Conservation (phyloP, 2,888 invertebrate genomes). For the Acrobasis repandana region DNA sequence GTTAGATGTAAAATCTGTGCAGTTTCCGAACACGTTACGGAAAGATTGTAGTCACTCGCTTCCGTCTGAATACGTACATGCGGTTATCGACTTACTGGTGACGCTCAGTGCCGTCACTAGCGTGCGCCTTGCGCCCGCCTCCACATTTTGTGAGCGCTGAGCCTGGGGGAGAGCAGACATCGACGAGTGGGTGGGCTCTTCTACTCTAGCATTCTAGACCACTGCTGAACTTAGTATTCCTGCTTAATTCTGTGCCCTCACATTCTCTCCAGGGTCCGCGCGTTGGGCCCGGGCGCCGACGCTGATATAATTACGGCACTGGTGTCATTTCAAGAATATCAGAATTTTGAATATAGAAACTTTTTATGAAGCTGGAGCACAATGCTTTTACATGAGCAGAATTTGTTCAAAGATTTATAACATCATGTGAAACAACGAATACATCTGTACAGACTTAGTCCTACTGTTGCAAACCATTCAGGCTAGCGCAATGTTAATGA, state of each 20-base stretch:
- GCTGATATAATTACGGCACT: not conserved
- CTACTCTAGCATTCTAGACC: too few species aligned
- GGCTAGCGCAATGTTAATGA: not conserved
- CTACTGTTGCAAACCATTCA: not conserved
- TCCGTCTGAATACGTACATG: constrained; percentile 29
- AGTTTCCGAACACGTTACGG: constrained; percentile 39
- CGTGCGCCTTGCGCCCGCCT: too few species aligned
- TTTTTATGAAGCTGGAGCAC: constrained; percentile 12
- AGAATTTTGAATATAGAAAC: constrained; percentile 21
- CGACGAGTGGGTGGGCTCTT: too few species aligned
- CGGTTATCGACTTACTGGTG: constrained; percentile 33
- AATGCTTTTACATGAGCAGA: not conserved
- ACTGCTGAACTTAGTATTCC: too few species aligned
- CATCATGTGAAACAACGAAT: not conserved
- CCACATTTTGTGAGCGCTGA: too few species aligned
- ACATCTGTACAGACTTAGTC: not conserved
- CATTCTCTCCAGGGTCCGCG: too few species aligned
- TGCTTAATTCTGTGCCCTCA: too few species aligned
- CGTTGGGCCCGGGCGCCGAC: too few species aligned
- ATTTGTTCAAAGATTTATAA: not conserved
- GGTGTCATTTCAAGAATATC: constrained; percentile 21
- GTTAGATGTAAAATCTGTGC: constrained; percentile 27
- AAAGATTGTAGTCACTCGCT: constrained; percentile 25
- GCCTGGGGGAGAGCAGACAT: too few species aligned
- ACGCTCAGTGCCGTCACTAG: not conserved